Base-by-base conservation (phyloP, 1,140 invertebrate genomes). In the Drosophila tristis region DNA sequence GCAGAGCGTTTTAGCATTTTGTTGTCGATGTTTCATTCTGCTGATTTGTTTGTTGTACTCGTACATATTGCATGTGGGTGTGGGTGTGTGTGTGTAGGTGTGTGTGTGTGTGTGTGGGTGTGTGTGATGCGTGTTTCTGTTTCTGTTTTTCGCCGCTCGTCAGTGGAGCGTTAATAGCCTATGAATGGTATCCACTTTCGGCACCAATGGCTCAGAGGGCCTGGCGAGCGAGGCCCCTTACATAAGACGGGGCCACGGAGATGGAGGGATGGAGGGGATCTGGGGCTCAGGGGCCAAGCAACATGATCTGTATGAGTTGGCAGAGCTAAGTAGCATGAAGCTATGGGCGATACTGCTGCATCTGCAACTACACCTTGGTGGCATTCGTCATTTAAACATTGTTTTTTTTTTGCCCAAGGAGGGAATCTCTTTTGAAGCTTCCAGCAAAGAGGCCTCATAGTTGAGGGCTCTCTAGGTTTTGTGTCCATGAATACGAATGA, bases 21-120 rank as follows among this genome's bases (percentile, higher is more conserved):
- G 74, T 60, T 84, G 82, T 87, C 82, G 82, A 87, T 86, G 85
- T 86, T 86, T 87, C 84, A 87, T 89, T 82, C 84, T 87, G 82
- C 51, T 80, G 82, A 86, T 86, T 86, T 86, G 82, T 87, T 63
- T 65, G 66, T 75, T 39, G 31, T 35, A 35, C 8, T 11, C 6
- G 74, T 31, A 45, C 13, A 7, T 57, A 26, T 25, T 59, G 51
- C 57, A 65, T 78, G 82, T 82, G n/a, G n/a, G n/a, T n/a, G n/a
- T n/a, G n/a, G n/a, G n/a, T n/a, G n/a, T n/a, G n/a, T n/a, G n/a
- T n/a, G n/a, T n/a, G n/a, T n/a, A n/a, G n/a, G n/a, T n/a, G n/a
- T n/a, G n/a, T n/a, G n/a, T n/a, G 78, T 86, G 78, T 87, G 78
- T 67, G 68, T 59, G 68, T 74, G 73, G 80, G 78, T 81, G 78